Conservation (phyloP, 2,113 vertebrate genomes). For the Brachyhypopomus occidentalis region DNA sequence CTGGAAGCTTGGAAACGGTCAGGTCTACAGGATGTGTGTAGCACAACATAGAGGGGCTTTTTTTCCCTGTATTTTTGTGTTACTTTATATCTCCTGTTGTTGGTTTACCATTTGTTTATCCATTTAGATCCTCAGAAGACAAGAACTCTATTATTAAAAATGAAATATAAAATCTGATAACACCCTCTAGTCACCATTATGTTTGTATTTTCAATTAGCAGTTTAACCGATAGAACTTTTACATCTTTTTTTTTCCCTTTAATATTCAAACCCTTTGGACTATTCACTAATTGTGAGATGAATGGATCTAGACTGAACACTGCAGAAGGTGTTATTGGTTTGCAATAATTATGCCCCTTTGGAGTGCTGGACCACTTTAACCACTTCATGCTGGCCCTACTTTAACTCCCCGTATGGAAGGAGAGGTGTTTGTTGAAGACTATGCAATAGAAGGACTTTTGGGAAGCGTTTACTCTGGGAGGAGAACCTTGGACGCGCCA, state of each 20-base stretch:
- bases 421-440: conserved; percentile 55
- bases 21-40: too few relatives aligned
- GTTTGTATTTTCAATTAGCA: conserved; percentile 1
- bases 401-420: neutral
- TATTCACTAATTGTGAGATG: too few relatives aligned
- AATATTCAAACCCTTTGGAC: neutral
- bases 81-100: neutral
- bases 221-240: neutral
- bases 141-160: neutral
- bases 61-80: conserved; percentile 12
- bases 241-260: neutral
- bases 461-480: conserved; percentile 52
- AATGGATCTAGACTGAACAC: neutral
- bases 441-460: conserved; percentile 69
- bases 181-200: neutral
- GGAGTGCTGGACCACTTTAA: neutral
- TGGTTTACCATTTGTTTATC: neutral
- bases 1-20: neutral
- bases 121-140: neutral
- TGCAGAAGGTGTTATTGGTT: neutral
- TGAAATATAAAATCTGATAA: too few relatives aligned
- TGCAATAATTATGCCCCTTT: conserved; percentile 4
- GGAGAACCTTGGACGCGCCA: conserved; percentile 55
- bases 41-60: neutral
- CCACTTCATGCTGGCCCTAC: neutral